Evolutionary conservation across 35 echinoderm and acorn worm species (phyloP), one percentile per base, ranked within the genome.

Genomic region (Strongylocentrotus purpuratus): DNA sequence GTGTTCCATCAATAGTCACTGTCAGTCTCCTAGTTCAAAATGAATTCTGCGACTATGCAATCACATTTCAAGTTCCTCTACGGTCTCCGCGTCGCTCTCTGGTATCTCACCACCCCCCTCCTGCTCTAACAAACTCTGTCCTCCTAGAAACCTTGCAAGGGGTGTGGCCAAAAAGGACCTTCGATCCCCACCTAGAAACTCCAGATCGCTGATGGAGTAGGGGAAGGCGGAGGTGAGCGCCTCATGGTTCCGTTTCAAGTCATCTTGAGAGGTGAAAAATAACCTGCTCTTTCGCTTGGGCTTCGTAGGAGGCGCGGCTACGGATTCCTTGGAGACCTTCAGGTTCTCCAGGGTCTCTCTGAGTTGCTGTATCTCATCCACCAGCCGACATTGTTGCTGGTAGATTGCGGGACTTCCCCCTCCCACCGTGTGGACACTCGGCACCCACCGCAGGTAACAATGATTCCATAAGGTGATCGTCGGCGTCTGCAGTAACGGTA

Each of bases 321-420:
- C 17, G 31, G 96, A 48, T 48, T 93, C 85, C 33, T 95, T 96
- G 17, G 92, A 32, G 13, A 46, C 61, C 32, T 45, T 88, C 10
- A 99, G 92, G 48, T 94, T 88, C 12, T 99, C 96, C 18, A 99
- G 91, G 45, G 96, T 98, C 61, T 96, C 94, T 46, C 96, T 92
- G 31, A 99, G 95, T 55, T 99, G 96, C 65, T 98, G 98, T 14
- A 99, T 98, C 89, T 99, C 98, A 94, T 97, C 98, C 61, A 99
- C 97, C 48, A 99, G 85, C 33, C 94, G 94, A 50, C 98, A 99
- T 88, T 99, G 97, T 88, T 99, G 98, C 85, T 97, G 96, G 87
- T 97, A 99, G 46, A 98, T 71, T 4, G 93, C 88, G 10, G 97
- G 95, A 55, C 88, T 46, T 5, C 98, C 98, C 18, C 98, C 98